Evolutionary conservation across 2,888 invertebrate genomes (phyloP).

Genomic region (Yponomeuta sedellus): DNA sequence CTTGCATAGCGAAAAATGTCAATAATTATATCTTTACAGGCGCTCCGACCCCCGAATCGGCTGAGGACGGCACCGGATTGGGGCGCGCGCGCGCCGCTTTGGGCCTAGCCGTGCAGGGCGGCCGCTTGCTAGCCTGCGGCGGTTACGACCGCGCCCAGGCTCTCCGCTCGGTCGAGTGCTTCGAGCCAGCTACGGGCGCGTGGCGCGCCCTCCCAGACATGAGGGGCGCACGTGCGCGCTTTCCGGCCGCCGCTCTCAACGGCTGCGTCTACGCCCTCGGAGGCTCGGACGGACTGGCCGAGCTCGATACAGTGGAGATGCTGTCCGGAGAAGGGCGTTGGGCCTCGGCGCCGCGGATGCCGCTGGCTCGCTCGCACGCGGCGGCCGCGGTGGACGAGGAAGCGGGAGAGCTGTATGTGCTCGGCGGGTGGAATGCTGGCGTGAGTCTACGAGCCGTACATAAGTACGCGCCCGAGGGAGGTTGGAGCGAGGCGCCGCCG

Average conservation of each 20-base stretch:
- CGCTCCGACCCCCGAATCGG: conserved; percentile 8
- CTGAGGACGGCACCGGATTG: conserved; percentile 76
- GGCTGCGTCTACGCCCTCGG: conserved; percentile 86
- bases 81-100: conserved; percentile 83
- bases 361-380: conserved; percentile 81
- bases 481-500: conserved; percentile 81
- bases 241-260: conserved; percentile 81
- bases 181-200: conserved; percentile 80
- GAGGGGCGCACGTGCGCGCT: conserved; percentile 85
- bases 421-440: conserved; percentile 87
- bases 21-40: not conserved
- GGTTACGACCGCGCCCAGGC: conserved; percentile 90
- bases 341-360: conserved; percentile 26
- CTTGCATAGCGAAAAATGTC: not conserved
- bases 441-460: conserved; percentile 82
- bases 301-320: conserved; percentile 78
- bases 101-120: conserved; percentile 83
- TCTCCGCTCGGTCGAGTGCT: conserved; percentile 84
- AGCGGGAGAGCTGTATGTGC: conserved; percentile 81
- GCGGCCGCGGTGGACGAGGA: conserved; percentile 82
- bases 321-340: conserved; percentile 30
- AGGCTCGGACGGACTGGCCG: conserved; percentile 89
- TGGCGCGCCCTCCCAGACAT: conserved; percentile 84
- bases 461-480: conserved; percentile 78
- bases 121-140: conserved; percentile 87